These are phyloP conservation scores for Daphoenositta chrysoptera DNA, from an alignment of 2,113 vertebrate species.

Conservation along the genomic window DNA sequence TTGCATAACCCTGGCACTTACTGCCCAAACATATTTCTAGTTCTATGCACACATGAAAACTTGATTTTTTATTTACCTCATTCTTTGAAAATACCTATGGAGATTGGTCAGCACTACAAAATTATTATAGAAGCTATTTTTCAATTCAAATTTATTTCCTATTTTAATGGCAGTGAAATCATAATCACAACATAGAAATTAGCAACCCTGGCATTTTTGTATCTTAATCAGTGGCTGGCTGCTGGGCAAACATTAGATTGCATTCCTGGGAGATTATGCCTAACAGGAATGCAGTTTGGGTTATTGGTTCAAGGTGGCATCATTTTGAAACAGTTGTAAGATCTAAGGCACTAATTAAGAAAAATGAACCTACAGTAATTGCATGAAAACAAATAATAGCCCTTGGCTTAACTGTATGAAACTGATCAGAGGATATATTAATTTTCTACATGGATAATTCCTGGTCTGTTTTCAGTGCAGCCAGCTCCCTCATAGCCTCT, in stretches of 20 bases:
- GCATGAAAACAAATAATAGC: conserved; percentile 35
- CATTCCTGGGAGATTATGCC: conserved; percentile 41
- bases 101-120: not conserved
- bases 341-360: conserved; percentile 33
- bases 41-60: not conserved
- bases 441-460: conserved; percentile 32
- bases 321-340: conserved; percentile 3
- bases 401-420: conserved; percentile 19
- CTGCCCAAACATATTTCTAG: not conserved
- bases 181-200: not conserved
- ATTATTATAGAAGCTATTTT: not conserved
- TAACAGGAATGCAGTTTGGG: conserved; percentile 32
- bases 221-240: conserved; percentile 12
- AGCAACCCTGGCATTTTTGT: not conserved
- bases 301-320: conserved; percentile 53
- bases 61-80: not conserved
- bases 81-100: not conserved
- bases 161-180: not conserved
- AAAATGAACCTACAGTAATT: conserved; percentile 47
- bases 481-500: not conserved
- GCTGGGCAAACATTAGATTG: conserved; percentile 17
- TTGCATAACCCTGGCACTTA: not conserved
- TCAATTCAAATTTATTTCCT: not conserved
- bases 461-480: not conserved
- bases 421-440: conserved; percentile 47